Evolutionary conservation across 1,140 invertebrate genomes (phyloP).

Genomic region (Drosophila orosa): DNA sequence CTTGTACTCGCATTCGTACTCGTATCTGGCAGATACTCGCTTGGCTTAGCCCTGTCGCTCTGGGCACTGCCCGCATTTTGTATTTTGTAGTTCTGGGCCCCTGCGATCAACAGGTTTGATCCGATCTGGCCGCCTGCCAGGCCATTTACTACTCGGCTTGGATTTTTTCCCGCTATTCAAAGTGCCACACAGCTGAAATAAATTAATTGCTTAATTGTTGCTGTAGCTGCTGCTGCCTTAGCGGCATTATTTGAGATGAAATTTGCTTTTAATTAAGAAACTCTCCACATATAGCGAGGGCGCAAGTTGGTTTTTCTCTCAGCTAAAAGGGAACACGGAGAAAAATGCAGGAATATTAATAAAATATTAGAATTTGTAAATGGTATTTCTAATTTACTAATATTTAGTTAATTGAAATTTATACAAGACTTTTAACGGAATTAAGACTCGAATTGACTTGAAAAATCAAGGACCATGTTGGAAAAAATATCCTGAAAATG

Average conservation of each 20-base stretch:
- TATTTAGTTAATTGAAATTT: no score
- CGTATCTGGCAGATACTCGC: conserved; percentile 34
- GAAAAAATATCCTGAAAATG: neutral
- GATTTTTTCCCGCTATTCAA: conserved; percentile 71
- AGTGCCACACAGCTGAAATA: conserved; percentile 65
- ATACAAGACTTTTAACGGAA: no score
- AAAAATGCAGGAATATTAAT: neutral
- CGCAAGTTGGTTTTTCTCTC: conserved; percentile 13
- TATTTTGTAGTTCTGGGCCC: conserved; percentile 23
- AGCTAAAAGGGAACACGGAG: neutral
- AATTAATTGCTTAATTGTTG: conserved; percentile 82
- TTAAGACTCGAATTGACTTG: no score
- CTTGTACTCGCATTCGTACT: conserved; percentile 4
- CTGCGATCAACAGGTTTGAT: conserved; percentile 71
- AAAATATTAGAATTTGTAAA: neutral
- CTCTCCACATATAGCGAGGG: conserved; percentile 48
- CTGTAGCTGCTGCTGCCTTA: conserved; percentile 31
- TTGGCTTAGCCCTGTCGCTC: conserved; percentile 33
- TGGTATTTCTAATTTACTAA: no score
- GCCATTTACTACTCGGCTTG: conserved; percentile 46
- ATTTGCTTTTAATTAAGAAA: conserved; percentile 79
- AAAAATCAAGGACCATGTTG: no score
- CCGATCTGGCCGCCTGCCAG: conserved; percentile 48
- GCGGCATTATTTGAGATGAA: conserved; percentile 73
- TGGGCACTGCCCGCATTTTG: conserved; percentile 53